Conservation (phyloP, 2,888 invertebrate genomes). For the Aleiodes alternator region DNA sequence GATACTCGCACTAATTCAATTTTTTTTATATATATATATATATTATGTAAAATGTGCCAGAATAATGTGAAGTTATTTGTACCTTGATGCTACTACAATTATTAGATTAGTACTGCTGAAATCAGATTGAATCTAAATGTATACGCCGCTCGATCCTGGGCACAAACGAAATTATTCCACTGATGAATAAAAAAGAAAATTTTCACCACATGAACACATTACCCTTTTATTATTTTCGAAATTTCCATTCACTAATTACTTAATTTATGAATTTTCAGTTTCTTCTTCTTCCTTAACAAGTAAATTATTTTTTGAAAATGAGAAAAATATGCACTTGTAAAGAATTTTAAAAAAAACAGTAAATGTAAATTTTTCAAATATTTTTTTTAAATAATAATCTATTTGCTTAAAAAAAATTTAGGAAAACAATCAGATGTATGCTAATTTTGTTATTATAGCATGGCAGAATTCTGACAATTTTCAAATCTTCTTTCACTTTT, state of each 20-base stretch:
- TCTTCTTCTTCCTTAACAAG: neutral
- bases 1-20: neutral
- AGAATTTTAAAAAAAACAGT: too few relatives aligned
- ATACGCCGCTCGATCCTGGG: slow-evolving; percentile 17
- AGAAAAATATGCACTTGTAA: too few relatives aligned
- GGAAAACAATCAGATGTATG: too few relatives aligned
- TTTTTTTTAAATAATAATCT: too few relatives aligned
- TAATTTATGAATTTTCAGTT: slow-evolving; percentile 17
- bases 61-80: slow-evolving; percentile 22
- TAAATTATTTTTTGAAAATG: too few relatives aligned
- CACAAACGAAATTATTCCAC: neutral
- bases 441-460: too few relatives aligned
- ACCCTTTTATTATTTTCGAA: neutral
- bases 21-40: slow-evolving; percentile 6
- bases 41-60: slow-evolving; percentile 29
- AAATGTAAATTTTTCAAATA: too few relatives aligned
- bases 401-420: too few relatives aligned
- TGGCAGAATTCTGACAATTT: too few relatives aligned
- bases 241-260: neutral
- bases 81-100: slow-evolving; percentile 22
- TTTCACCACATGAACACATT: slow-evolving; percentile 1
- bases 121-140: slow-evolving; percentile 1
- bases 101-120: slow-evolving; percentile 13
- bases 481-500: too few relatives aligned
- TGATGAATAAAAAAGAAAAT: slow-evolving; percentile 19